Base-by-base conservation (phyloP, 2,888 invertebrate species). In the Brenthis daphne region DNA sequence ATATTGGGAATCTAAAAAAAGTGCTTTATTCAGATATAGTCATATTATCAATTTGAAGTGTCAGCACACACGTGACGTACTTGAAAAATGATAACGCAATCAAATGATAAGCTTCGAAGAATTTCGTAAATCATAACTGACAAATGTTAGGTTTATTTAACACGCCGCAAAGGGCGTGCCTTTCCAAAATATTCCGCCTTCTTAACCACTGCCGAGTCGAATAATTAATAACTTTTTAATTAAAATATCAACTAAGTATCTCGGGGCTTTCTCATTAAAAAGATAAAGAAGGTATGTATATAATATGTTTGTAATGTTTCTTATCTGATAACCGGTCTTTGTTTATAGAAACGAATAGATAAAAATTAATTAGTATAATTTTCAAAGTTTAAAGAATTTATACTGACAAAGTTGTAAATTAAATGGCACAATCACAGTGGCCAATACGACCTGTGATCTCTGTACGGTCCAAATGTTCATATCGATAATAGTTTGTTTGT, bases 201-300 rank as follows among this genome's bases (percentile, higher is more conserved):
- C 83, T 88, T 88, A 69, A 90, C 87, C 84, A 86, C 86, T 83
- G 85, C 85, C 81, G 84, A 82, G 78, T 79, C 82, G 82, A 85
- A 88, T 90, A 89, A 90, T 89, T 89, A 90, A 89, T 89, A 88
- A 87, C 87, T 85, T 85, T 84, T 88, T 86, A 88, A 90, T 90
- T 90, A 89, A 88, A 89, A 88, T 85, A 90, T 89, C 87, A 86
- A 86, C 85, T 83, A 85, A 84, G 81, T 80, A 81, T 82, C 86
- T 86, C 86, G 85, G 84, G 84, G 84, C 82, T 82, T 82, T 84
- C 75, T 83, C 83, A 85, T 84, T 80, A 81, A 85, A 81, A 74
- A 74, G 55, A 33, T 33, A 60, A 20, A 20, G 48, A 56, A n/a
- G 24, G 16, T 37, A 63, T 54, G 43, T 20, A 63, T 20, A 54